Conservation (phyloP, 1,140 invertebrate genomes). For the Oreohelix idahoensis region DNA sequence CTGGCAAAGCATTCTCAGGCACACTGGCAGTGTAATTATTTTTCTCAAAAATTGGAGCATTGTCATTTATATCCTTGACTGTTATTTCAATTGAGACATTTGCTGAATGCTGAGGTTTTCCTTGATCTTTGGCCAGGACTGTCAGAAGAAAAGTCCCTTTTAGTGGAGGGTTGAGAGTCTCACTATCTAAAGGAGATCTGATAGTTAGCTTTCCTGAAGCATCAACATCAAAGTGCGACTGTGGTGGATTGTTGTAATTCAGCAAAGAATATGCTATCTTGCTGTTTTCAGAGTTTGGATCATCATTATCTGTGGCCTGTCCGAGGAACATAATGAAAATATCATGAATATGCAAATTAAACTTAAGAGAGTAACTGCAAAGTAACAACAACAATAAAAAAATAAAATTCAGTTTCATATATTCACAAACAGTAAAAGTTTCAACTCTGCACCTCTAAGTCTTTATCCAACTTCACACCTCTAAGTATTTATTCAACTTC, state of each 20-base stretch:
- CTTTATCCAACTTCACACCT: too few species aligned
- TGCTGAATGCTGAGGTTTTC: background rate
- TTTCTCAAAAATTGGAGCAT: background rate
- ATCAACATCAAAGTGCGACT: background rate
- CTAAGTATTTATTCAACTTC: too few species aligned
- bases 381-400: too few species aligned
- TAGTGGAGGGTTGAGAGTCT: background rate
- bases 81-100: background rate
- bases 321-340: background rate
- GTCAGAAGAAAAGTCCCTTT: background rate
- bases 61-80: slow-evolving; percentile 11
- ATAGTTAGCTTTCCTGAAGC: background rate
- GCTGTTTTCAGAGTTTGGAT: slow-evolving; percentile 8
- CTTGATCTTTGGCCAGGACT: slow-evolving; percentile 2
- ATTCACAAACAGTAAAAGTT: too few species aligned
- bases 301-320: slow-evolving; percentile 25
- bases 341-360: background rate
- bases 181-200: background rate
- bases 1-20: background rate
- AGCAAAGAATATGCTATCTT: background rate
- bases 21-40: background rate
- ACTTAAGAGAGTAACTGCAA: too few species aligned
- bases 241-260: too few species aligned
- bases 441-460: too few species aligned
- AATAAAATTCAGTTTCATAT: too few species aligned